Conservation (phyloP, 2,888 invertebrate genomes). For the Spilarctia lutea region DNA sequence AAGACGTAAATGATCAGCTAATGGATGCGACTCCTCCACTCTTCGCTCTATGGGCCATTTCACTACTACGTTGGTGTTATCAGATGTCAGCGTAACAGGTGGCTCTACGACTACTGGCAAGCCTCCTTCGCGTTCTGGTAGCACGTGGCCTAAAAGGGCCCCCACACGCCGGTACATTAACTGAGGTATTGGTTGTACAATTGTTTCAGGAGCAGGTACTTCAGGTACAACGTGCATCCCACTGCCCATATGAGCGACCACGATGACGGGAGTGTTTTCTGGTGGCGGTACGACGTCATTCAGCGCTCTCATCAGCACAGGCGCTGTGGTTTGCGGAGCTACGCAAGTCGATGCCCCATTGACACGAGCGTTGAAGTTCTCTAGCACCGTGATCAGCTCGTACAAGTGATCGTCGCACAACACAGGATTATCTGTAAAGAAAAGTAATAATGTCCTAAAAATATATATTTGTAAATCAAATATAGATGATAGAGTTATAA, state of each 20-base stretch:
- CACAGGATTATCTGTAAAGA: conserved; percentile 91
- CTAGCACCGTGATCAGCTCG: conserved; percentile 90
- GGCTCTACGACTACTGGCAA: conserved; percentile 78
- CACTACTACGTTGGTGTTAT: conserved; percentile 72
- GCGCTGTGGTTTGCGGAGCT: conserved; percentile 67
- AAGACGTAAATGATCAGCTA: conserved; percentile 73
- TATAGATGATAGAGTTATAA: conserved; percentile 5
- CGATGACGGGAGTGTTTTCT: conserved; percentile 66
- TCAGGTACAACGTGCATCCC: conserved; percentile 56
- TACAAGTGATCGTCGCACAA: conserved; percentile 91
- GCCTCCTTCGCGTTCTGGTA: conserved; percentile 74
- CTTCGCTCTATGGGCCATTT: conserved; percentile 77
- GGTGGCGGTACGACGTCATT: conserved; percentile 70
- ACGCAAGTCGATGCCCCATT: conserved; percentile 89
- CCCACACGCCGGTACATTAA: conserved; percentile 74
- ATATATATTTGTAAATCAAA: conserved; percentile 35
- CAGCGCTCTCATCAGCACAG: conserved; percentile 71
- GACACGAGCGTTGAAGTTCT: conserved; percentile 90
- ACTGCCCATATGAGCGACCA: conserved; percentile 66
- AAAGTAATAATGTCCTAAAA: conserved; percentile 27
- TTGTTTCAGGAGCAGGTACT: conserved; percentile 46
- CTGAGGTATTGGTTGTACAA: conserved; percentile 59
- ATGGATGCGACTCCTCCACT: conserved; percentile 65
- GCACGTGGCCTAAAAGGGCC: conserved; percentile 73
- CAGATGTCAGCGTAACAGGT: conserved; percentile 75